phyloP scores from a whole-genome alignment of 1,140 invertebrate species.

The Nylanderia fulva region DNA sequence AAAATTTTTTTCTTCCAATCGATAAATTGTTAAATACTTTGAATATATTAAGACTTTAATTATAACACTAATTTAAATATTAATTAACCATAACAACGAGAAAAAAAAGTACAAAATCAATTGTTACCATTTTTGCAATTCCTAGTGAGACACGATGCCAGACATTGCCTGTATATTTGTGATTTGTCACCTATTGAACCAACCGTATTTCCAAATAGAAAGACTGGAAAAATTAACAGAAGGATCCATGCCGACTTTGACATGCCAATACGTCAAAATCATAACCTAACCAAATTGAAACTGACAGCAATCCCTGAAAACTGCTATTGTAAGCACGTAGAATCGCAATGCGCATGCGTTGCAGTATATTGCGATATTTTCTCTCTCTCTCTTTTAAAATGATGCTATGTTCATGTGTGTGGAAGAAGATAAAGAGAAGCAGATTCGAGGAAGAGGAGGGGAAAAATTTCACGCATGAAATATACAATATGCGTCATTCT shows the following conservation, averaged over 20 bases:
- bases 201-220: slow-evolving; percentile 60
- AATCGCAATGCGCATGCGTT: neutral
- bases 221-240: slow-evolving; percentile 51
- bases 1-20: too few relatives aligned
- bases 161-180: slow-evolving; percentile 81
- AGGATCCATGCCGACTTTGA: slow-evolving; percentile 17
- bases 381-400: too few relatives aligned
- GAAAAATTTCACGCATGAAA: neutral
- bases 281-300: slow-evolving; percentile 3
- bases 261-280: slow-evolving; percentile 43
- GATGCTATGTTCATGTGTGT: too few relatives aligned
- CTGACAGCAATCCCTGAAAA: neutral
- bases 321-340: neutral
- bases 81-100: neutral
- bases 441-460: neutral
- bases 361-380: too few relatives aligned
- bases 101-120: neutral
- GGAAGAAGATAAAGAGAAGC: neutral
- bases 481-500: neutral
- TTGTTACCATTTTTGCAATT: slow-evolving; percentile 82
- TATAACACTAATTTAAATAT: too few relatives aligned
- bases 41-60: neutral
- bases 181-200: slow-evolving; percentile 82
- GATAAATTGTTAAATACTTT: too few relatives aligned
- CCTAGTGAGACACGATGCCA: slow-evolving; percentile 79